phyloP scores from a whole-genome alignment of 64 coral and sea anemone species.

The Actinia equina region DNA sequence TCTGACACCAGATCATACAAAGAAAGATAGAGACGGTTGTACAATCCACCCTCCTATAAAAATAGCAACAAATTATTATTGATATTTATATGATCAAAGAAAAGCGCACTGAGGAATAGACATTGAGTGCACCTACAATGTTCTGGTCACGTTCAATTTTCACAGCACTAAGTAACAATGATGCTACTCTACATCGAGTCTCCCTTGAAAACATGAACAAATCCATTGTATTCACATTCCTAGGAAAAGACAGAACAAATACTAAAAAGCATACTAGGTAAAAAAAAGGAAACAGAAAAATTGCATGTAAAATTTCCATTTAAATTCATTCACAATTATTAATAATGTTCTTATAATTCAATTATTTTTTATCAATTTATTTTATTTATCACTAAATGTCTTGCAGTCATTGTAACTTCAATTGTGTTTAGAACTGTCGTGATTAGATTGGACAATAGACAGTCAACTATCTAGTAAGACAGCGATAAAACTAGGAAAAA shows the following conservation, averaged over 20 bases:
- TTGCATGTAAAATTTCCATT: no score
- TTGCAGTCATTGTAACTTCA: no score
- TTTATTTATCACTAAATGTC: no score
- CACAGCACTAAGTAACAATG: slow-evolving; percentile 81
- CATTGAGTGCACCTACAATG: slow-evolving; percentile 59
- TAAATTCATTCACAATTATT: no score
- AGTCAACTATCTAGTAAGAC: no score
- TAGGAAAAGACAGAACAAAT: slow-evolving; percentile 1
- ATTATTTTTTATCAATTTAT: no score
- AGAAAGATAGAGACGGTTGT: slow-evolving; percentile 80
- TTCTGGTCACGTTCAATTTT: slow-evolving; percentile 94
- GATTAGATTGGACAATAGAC: no score
- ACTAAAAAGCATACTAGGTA: not conserved
- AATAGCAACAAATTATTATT: not conserved
- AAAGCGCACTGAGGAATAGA: not conserved
- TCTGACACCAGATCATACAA: slow-evolving; percentile 93
- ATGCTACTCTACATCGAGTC: slow-evolving; percentile 62
- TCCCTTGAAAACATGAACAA: slow-evolving; percentile 81
- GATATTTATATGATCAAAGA: not conserved
- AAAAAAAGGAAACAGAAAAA: not conserved
- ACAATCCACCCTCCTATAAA: slow-evolving; percentile 79
- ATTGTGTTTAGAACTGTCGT: no score
- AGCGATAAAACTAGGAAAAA: no score
- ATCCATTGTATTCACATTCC: slow-evolving; percentile 73
- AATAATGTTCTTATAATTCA: not conserved